These are phyloP conservation scores for Leptocoma aspasia DNA, from an alignment of 2,113 vertebrate species.

Conservation along the genomic window DNA sequence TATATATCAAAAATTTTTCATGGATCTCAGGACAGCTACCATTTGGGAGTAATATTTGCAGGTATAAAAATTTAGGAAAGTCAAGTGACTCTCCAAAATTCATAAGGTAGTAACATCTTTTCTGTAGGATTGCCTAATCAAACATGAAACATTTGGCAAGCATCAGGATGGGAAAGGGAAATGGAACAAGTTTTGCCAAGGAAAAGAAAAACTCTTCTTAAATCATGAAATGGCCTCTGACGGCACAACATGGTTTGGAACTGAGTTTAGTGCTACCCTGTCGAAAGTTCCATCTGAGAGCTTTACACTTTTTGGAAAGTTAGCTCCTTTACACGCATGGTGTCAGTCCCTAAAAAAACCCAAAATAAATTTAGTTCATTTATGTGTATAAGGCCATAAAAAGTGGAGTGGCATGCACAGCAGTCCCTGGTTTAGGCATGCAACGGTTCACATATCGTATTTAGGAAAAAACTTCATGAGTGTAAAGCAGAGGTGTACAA, in stretches of 20 bases:
- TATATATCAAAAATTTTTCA: neutral
- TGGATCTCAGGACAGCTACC: neutral
- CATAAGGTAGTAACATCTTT: neutral
- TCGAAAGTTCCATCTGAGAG: neutral
- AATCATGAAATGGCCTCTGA: neutral
- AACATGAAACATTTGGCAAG: neutral
- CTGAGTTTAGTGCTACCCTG: neutral
- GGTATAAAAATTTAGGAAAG: neutral
- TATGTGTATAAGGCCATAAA: rapidly evolving
- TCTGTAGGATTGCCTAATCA: neutral
- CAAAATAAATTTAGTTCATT: neutral
- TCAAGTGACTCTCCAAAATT: neutral
- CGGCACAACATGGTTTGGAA: neutral
- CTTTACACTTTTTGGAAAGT: neutral
- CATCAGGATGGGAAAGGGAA: neutral
- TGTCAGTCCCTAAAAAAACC: neutral
- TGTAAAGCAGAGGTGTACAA: neutral
- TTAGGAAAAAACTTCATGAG: neutral
- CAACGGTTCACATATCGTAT: neutral
- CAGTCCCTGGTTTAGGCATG: neutral
- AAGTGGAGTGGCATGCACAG: neutral
- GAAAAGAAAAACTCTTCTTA: neutral
- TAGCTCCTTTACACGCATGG: neutral
- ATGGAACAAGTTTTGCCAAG: neutral
- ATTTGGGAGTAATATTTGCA: neutral